Conservation (phyloP, 1,140 invertebrate genomes). For the Heliconius melpomene region DNA sequence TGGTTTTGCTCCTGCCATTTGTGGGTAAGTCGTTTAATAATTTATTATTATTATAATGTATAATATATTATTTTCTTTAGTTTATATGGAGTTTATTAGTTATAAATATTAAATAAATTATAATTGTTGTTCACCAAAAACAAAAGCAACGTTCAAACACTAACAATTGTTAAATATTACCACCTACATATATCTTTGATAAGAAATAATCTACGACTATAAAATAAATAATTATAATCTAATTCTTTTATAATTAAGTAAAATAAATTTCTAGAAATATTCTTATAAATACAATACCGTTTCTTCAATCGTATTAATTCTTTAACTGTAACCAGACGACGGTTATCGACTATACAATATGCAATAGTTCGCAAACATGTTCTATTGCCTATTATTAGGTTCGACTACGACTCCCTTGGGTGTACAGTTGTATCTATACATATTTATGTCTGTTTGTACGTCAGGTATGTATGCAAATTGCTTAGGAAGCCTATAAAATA, state of each 20-base stretch:
- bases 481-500: background rate
- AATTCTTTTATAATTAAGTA: background rate
- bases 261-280: background rate
- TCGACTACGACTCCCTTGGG: constrained; percentile 26
- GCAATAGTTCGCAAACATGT: constrained; percentile 12
- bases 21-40: constrained; percentile 41
- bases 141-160: too few species aligned
- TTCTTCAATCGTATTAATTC: background rate
- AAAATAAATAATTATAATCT: background rate
- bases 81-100: too few species aligned
- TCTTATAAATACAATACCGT: background rate
- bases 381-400: constrained; percentile 19
- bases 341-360: constrained; percentile 28
- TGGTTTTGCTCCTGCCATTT: constrained; percentile 40
- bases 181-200: background rate
- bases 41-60: background rate
- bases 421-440: background rate
- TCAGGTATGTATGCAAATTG: background rate
- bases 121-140: too few species aligned
- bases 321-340: constrained; percentile 19
- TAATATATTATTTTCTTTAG: too few species aligned
- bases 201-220: background rate
- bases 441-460: background rate
- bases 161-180: background rate
- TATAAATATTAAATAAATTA: too few species aligned